Conservation (phyloP, 2,113 vertebrate genomes). For the Larimichthys polyactis region DNA sequence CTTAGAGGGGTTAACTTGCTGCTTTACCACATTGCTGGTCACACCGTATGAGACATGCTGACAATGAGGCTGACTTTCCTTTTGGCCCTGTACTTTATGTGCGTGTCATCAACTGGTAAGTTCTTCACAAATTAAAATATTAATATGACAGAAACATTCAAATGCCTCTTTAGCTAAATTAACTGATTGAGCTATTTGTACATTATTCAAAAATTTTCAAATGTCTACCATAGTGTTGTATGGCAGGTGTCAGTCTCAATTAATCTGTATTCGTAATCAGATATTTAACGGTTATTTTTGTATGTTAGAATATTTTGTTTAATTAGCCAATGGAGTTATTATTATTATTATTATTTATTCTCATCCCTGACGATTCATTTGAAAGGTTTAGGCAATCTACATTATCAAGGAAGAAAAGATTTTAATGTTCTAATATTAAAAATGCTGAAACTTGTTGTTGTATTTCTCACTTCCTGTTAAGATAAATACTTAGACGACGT, state of each 20-base stretch:
- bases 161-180: neutral
- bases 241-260: neutral
- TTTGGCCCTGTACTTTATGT: constrained; percentile 36
- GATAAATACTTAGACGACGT: neutral
- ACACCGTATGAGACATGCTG: neutral
- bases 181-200: neutral
- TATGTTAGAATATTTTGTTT: neutral
- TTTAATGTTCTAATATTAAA: neutral
- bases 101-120: constrained; percentile 64
- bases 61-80: constrained; percentile 30
- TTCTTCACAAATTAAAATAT: neutral
- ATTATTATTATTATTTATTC: too few relatives aligned
- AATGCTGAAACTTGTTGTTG: neutral
- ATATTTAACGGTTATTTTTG: neutral
- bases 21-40: neutral
- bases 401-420: neutral
- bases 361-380: neutral
- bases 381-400: neutral
- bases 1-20: neutral
- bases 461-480: constrained; percentile 13
- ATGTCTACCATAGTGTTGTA: neutral
- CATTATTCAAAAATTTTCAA: too few relatives aligned
- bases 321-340: neutral
- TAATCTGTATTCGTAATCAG: too few relatives aligned
- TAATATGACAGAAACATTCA: neutral